Evolutionary conservation across 2,888 invertebrate genomes (phyloP).

Genomic region (Agrochola circellaris): DNA sequence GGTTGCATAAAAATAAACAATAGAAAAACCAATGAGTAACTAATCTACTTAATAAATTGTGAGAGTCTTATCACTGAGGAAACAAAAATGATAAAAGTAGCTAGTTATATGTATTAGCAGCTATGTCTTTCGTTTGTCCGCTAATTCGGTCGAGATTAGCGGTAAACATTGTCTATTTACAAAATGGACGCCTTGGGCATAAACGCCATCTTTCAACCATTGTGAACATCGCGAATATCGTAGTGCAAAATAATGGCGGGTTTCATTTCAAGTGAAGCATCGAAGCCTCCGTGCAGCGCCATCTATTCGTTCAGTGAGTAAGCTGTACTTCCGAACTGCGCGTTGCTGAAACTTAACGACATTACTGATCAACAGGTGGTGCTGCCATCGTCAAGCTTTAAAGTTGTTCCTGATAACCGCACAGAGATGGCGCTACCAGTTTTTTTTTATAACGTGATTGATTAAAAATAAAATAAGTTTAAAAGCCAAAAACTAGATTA

Average conservation of each 20-base stretch:
- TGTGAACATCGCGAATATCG: slow-evolving; percentile 60
- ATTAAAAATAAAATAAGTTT: not conserved
- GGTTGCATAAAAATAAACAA: slow-evolving; percentile 27
- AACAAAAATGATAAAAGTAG: slow-evolving; percentile 22
- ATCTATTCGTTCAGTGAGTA: slow-evolving; percentile 40
- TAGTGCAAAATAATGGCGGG: slow-evolving; percentile 36
- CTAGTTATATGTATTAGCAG: not conserved
- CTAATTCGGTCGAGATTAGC: slow-evolving; percentile 49
- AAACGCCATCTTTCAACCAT: slow-evolving; percentile 64
- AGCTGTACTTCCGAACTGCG: slow-evolving; percentile 1
- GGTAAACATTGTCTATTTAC: slow-evolving; percentile 64
- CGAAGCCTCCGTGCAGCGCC: slow-evolving; percentile 33
- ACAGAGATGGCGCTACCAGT: slow-evolving; percentile 49
- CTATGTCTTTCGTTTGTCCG: slow-evolving; percentile 27
- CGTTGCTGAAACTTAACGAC: not conserved
- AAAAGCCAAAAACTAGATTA: not conserved
- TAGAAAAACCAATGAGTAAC: slow-evolving; percentile 19
- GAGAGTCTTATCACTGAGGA: slow-evolving; percentile 11
- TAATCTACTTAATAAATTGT: not conserved
- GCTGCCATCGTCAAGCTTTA: not conserved
- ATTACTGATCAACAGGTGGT: slow-evolving; percentile 38
- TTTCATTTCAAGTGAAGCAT: slow-evolving; percentile 12
- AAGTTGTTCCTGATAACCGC: not conserved
- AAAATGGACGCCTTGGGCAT: slow-evolving; percentile 62
- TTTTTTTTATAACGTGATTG: too few relatives aligned